Evolutionary conservation across 1,140 invertebrate species (phyloP).

Genomic region (Musca vetustissima): DNA sequence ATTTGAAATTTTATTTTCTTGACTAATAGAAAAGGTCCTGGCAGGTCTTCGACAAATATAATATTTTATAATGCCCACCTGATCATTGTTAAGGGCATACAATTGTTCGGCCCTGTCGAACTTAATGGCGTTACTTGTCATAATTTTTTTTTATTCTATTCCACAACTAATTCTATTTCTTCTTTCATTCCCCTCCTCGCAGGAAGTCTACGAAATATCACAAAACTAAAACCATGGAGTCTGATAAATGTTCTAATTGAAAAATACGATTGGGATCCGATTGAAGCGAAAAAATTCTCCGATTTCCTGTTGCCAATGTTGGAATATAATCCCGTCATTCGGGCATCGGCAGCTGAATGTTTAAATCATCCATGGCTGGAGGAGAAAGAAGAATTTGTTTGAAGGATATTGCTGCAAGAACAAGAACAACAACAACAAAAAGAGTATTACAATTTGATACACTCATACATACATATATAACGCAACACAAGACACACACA

Average conservation of each 20-base stretch:
- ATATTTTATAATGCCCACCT: too few relatives aligned
- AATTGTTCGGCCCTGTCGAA: too few relatives aligned
- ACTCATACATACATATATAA: slow-evolving; percentile 32
- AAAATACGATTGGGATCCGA: slow-evolving; percentile 90
- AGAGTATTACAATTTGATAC: slow-evolving; percentile 27
- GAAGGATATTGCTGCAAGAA: too few relatives aligned
- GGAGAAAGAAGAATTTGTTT: slow-evolving; percentile 61
- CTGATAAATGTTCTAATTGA: slow-evolving; percentile 88
- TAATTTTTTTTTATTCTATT: too few relatives aligned
- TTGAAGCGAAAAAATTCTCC: slow-evolving; percentile 86
- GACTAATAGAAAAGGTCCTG: too few relatives aligned
- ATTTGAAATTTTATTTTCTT: too few relatives aligned
- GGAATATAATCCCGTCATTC: slow-evolving; percentile 85
- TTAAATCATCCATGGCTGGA: slow-evolving; percentile 89
- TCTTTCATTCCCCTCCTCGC: background rate
- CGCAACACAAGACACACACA: slow-evolving; percentile 30
- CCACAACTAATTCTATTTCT: background rate
- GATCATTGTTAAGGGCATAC: too few relatives aligned
- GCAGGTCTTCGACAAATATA: too few relatives aligned
- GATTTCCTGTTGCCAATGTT: slow-evolving; percentile 95
- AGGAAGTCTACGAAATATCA: slow-evolving; percentile 89
- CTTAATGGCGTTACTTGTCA: too few relatives aligned
- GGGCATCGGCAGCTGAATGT: slow-evolving; percentile 92
- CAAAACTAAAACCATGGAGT: slow-evolving; percentile 91
- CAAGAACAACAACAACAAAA: slow-evolving; percentile 18